These are phyloP conservation scores for Steromphala cineraria DNA, from an alignment of 2,888 invertebrate species.

Conservation along the genomic window DNA sequence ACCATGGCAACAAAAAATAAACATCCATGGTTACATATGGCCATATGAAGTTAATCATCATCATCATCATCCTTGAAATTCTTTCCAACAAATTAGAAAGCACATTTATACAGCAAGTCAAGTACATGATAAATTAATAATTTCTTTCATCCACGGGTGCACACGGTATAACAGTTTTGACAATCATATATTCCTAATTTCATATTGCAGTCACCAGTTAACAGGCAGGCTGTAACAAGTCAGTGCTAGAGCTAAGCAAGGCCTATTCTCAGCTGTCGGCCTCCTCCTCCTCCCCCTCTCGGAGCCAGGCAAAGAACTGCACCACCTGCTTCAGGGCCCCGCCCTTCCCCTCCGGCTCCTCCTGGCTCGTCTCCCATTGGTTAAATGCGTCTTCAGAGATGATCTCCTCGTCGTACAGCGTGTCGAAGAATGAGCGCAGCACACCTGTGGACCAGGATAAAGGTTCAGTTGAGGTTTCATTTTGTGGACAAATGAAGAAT, in stretches of 20 bases:
- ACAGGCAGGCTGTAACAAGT: background rate
- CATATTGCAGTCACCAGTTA: slow-evolving; percentile 8
- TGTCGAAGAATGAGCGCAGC: slow-evolving; percentile 85
- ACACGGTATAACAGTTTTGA: background rate
- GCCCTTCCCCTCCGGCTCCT: slow-evolving; percentile 88
- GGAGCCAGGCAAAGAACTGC: slow-evolving; percentile 76
- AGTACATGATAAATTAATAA: background rate
- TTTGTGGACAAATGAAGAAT: background rate
- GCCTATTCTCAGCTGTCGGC: slow-evolving; percentile 16
- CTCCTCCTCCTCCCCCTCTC: slow-evolving; percentile 66
- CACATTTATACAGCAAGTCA: slow-evolving; percentile 18
- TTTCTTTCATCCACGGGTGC: slow-evolving; percentile 11
- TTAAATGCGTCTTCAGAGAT: slow-evolving; percentile 88
- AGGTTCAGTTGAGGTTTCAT: background rate
- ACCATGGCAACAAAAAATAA: background rate
- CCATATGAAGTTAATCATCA: background rate
- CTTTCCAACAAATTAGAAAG: slow-evolving; percentile 6
- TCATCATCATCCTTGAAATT: background rate
- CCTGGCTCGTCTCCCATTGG: slow-evolving; percentile 85
- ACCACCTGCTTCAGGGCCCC: slow-evolving; percentile 85
- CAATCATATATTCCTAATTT: slow-evolving; percentile 5
- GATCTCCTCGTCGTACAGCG: slow-evolving; percentile 86
- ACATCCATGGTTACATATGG: slow-evolving; percentile 3
- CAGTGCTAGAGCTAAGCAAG: background rate
- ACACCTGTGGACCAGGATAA: slow-evolving; percentile 81